phyloP scores from a whole-genome alignment of 2,797 vertebrate genomes.

The Naso thynnoides region DNA sequence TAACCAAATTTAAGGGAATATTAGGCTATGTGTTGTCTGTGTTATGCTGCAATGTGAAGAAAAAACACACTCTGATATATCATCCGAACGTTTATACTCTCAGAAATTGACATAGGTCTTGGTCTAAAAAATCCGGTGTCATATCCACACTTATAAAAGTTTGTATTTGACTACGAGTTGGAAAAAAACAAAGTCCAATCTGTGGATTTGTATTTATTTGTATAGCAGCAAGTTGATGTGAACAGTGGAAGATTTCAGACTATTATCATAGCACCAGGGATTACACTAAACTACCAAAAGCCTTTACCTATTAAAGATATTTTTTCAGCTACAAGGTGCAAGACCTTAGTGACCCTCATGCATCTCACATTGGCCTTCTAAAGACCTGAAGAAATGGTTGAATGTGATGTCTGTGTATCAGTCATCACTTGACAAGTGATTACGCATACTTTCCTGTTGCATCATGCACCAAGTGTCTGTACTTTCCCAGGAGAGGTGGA shows the following conservation, averaged over 20 bases:
- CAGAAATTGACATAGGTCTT: background rate
- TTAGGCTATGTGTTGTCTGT: too few relatives aligned
- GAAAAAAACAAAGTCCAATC: background rate
- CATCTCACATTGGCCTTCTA: conserved; percentile 19
- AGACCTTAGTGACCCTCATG: conserved; percentile 5
- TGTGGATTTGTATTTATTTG: conserved; percentile 7
- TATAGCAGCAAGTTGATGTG: background rate
- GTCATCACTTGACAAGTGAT: conserved; percentile 49
- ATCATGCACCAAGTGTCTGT: conserved; percentile 34
- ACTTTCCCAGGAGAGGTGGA: conserved; percentile 31
- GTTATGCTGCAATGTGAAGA: too few relatives aligned
- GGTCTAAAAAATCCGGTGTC: too few relatives aligned
- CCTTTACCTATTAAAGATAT: conserved; percentile 4
- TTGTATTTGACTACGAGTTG: too few relatives aligned
- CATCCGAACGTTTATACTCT: too few relatives aligned
- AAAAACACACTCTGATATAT: too few relatives aligned
- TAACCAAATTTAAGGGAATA: too few relatives aligned
- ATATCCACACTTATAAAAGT: too few relatives aligned
- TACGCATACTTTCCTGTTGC: conserved; percentile 37
- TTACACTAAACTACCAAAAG: conserved; percentile 19
- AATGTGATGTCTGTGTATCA: conserved; percentile 20
- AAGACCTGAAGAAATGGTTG: conserved; percentile 45
- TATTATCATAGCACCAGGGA: conserved; percentile 16
- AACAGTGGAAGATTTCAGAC: conserved; percentile 1
- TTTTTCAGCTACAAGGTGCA: conserved; percentile 22